Conservation (phyloP, 1,140 invertebrate genomes). For the Eueides isabella region DNA sequence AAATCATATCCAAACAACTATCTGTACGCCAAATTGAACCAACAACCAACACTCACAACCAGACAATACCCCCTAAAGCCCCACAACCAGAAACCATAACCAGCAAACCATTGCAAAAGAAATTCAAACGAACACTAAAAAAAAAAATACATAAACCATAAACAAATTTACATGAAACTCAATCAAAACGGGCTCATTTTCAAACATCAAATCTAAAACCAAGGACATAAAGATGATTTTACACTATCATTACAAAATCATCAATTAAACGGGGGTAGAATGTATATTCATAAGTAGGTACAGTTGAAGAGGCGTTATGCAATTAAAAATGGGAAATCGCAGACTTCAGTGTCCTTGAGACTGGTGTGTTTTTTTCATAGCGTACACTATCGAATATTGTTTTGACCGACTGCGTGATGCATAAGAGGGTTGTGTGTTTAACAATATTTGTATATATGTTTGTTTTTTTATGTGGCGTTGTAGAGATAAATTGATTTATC, state of each 20-base stretch:
- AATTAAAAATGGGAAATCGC: constrained; percentile 24
- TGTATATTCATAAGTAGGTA: constrained; percentile 19
- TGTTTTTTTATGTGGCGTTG: background rate
- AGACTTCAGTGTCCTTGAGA: constrained; percentile 24
- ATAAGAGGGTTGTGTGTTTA: too few species aligned
- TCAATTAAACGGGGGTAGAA: constrained; percentile 20
- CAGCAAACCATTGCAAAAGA: background rate
- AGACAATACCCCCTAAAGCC: background rate
- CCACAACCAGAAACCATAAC: background rate
- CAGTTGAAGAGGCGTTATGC: constrained; percentile 17
- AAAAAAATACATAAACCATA: background rate
- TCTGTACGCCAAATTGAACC: background rate
- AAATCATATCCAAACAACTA: too few species aligned
- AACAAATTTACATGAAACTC: background rate
- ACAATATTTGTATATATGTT: background rate
- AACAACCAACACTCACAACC: background rate
- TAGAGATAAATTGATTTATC: too few species aligned
- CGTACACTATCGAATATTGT: background rate
- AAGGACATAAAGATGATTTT: background rate
- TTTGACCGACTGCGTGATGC: background rate
- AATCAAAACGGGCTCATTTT: background rate
- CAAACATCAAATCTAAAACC: background rate
- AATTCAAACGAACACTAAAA: background rate
- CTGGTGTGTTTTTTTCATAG: constrained; percentile 21
- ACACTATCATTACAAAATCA: background rate